These are phyloP conservation scores for Fulmarus glacialis DNA, from an alignment of 2,113 vertebrate genomes.

Conservation along the genomic window DNA sequence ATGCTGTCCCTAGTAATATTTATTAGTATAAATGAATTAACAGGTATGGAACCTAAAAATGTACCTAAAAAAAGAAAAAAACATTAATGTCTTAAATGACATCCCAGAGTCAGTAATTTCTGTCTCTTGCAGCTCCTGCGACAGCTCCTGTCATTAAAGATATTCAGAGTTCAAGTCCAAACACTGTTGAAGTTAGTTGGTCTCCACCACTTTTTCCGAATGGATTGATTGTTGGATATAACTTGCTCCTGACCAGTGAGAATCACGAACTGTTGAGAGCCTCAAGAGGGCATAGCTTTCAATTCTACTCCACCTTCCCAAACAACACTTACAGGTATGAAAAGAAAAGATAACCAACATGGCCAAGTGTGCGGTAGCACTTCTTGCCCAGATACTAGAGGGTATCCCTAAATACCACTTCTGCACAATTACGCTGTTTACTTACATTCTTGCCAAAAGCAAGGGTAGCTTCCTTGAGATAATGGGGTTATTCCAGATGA, in stretches of 20 bases:
- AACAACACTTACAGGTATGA: constrained; percentile 78
- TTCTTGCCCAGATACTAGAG: neutral
- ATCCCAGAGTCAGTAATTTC: neutral
- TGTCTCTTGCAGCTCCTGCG: constrained; percentile 70
- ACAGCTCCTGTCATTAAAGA: constrained; percentile 69
- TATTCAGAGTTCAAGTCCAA: constrained; percentile 70
- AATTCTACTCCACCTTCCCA: constrained; percentile 77
- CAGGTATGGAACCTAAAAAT: neutral
- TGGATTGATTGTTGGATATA: constrained; percentile 79
- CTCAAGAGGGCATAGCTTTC: constrained; percentile 73
- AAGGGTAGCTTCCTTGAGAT: neutral
- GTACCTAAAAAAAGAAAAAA: neutral
- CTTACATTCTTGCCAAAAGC: neutral
- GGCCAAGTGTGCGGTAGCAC: neutral
- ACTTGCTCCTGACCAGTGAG: constrained; percentile 73
- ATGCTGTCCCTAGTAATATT: neutral
- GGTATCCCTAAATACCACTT: neutral
- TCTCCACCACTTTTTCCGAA: constrained; percentile 73
- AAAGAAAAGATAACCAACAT: neutral
- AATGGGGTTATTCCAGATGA: neutral
- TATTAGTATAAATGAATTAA: neutral
- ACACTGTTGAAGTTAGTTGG: constrained; percentile 81
- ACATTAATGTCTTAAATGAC: neutral
- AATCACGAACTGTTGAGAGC: constrained; percentile 57
- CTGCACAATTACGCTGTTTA: neutral